These are phyloP conservation scores for Keiferia lycopersicella DNA, from an alignment of 2,888 invertebrate species.

Conservation along the genomic window DNA sequence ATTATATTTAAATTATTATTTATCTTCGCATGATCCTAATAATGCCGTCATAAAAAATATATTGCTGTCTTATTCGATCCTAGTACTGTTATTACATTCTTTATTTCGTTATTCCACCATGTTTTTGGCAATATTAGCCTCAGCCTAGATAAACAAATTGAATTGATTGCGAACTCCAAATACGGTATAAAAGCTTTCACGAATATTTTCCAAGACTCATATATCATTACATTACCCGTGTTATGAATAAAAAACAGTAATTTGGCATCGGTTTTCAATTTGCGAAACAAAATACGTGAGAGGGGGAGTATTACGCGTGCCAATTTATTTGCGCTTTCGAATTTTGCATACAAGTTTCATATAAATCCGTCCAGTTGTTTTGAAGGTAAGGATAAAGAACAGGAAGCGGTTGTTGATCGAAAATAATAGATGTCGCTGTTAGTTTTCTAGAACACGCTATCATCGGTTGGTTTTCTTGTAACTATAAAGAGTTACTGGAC, in stretches of 20 bases:
- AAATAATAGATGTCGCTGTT: no score
- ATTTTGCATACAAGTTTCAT: no score
- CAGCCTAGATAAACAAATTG: background rate
- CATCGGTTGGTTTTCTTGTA: no score
- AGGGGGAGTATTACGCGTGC: no score
- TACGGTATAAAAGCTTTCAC: slow-evolving; percentile 6
- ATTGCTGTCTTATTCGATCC: background rate
- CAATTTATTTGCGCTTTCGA: no score
- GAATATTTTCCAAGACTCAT: background rate
- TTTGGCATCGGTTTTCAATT: slow-evolving; percentile 4
- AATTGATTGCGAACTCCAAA: slow-evolving; percentile 9
- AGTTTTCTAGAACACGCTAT: no score
- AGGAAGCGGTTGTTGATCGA: no score
- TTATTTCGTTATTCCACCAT: background rate
- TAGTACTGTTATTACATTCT: background rate
- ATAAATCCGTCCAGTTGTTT: no score
- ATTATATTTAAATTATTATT: background rate
- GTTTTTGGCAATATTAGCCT: background rate
- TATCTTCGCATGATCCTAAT: background rate
- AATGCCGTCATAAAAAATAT: background rate
- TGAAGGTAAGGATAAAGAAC: no score
- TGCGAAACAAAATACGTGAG: background rate
- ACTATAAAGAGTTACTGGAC: no score
- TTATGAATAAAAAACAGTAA: slow-evolving; percentile 7
- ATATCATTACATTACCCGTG: background rate